Evolutionary conservation across 2,113 vertebrate species (phyloP).

Genomic region (Acanthochromis polyacanthus): DNA sequence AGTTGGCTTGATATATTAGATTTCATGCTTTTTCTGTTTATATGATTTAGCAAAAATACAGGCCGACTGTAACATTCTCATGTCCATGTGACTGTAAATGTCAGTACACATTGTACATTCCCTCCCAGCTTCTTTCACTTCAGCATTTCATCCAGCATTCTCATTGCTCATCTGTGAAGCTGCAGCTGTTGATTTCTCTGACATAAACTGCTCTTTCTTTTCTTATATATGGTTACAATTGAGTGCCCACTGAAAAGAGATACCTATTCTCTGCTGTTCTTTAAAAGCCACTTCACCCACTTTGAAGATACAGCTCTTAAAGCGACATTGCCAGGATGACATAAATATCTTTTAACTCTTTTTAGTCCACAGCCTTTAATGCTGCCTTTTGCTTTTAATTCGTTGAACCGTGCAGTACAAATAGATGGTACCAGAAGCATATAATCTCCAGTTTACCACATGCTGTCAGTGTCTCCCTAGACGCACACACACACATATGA

Average conservation of each 20-base stretch:
- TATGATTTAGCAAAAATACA: conserved; percentile 40
- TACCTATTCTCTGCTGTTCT: conserved; percentile 33
- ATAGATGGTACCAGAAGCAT: not conserved
- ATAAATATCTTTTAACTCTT: not conserved
- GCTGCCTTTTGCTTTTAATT: not conserved
- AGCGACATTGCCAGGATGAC: conserved; percentile 4
- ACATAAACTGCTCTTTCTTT: not conserved
- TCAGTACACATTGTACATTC: not conserved
- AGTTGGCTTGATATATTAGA: conserved; percentile 51
- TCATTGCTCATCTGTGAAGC: not conserved
- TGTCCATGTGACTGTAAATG: conserved; percentile 42
- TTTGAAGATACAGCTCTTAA: conserved; percentile 7
- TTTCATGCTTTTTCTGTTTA: conserved; percentile 57
- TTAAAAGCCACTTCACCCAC: not conserved
- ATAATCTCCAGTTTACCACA: not conserved
- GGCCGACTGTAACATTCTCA: conserved; percentile 16
- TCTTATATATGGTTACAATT: not conserved
- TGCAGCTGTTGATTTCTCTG: not conserved
- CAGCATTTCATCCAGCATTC: not conserved
- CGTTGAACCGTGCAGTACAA: not conserved
- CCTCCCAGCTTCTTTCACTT: conserved; percentile 5
- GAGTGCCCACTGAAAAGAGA: not conserved
- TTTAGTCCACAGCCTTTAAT: not conserved
- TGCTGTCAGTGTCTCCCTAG: not conserved
- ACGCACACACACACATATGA: not conserved